These are phyloP conservation scores for Camponotus floridanus DNA, from an alignment of 1,140 invertebrate species.

Conservation along the genomic window DNA sequence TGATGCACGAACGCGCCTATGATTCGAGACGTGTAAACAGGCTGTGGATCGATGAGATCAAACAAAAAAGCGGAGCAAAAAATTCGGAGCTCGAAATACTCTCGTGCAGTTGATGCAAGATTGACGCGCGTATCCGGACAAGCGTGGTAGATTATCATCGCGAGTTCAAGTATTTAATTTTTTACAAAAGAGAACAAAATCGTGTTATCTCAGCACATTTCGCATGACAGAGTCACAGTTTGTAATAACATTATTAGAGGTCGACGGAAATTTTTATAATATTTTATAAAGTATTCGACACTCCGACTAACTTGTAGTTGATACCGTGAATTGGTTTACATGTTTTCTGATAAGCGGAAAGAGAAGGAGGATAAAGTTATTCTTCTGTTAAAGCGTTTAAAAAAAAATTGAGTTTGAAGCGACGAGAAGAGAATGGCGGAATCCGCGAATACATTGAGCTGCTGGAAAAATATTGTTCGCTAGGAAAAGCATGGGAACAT, in stretches of 20 bases:
- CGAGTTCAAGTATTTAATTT: slow-evolving; percentile 25
- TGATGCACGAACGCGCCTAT: slow-evolving; percentile 70
- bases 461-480: slow-evolving; percentile 51
- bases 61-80: slow-evolving; percentile 29
- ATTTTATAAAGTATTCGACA: slow-evolving; percentile 35
- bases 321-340: not conserved
- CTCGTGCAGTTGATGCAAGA: not conserved
- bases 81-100: slow-evolving; percentile 7
- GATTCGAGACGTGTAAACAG: slow-evolving; percentile 70
- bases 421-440: slow-evolving; percentile 20
- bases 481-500: not conserved
- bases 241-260: slow-evolving; percentile 10
- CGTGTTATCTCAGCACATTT: slow-evolving; percentile 11
- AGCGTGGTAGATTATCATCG: slow-evolving; percentile 25
- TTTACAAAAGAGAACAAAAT: slow-evolving; percentile 6
- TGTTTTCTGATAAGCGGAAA: not conserved
- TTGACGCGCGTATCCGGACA: not conserved
- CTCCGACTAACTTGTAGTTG: not conserved
- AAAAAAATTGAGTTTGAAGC: slow-evolving; percentile 42
- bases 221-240: slow-evolving; percentile 20
- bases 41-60: slow-evolving; percentile 45
- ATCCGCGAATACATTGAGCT: slow-evolving; percentile 52
- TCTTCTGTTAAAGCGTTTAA: slow-evolving; percentile 26
- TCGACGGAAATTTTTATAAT: slow-evolving; percentile 36
- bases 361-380: slow-evolving; percentile 14